phyloP scores from a whole-genome alignment of 2,888 invertebrate genomes.

The Proisotoma minuta region DNA sequence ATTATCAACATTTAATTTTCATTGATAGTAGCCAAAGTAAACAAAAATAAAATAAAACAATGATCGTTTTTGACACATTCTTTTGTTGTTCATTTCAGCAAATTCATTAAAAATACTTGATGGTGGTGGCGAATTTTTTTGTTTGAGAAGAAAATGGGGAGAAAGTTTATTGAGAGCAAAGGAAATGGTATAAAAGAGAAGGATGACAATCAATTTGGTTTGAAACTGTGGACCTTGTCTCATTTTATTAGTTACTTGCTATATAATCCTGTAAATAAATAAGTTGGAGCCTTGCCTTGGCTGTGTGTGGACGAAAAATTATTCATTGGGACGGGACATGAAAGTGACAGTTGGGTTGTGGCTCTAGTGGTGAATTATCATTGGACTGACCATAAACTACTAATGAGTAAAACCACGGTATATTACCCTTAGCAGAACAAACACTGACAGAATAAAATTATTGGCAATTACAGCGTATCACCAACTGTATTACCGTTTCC shows the following conservation, averaged over 20 bases:
- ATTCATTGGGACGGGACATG: not conserved
- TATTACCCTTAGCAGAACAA: slow-evolving; percentile 11
- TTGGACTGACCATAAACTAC: not conserved
- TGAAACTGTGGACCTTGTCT: slow-evolving; percentile 1
- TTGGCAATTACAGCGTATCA: slow-evolving; percentile 17
- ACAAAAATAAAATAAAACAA: no score
- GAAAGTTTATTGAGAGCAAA: no score
- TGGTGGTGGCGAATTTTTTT: not conserved
- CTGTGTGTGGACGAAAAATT: not conserved
- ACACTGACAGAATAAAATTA: slow-evolving; percentile 13
- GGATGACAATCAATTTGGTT: no score
- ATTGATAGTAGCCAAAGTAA: no score
- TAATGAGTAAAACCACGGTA: slow-evolving; percentile 14
- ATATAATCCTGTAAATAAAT: no score
- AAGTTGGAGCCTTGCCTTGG: not conserved
- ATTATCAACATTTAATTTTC: no score
- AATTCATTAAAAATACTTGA: not conserved
- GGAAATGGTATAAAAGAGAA: no score
- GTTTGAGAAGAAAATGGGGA: slow-evolving; percentile 7
- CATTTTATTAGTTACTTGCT: no score
- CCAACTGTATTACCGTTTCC: not conserved
- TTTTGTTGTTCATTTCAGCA: no score
- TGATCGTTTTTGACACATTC: no score
- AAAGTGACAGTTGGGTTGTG: not conserved
- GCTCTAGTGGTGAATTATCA: not conserved